Conservation (phyloP, 2,888 invertebrate species). For the Stegophylla sp. region DNA sequence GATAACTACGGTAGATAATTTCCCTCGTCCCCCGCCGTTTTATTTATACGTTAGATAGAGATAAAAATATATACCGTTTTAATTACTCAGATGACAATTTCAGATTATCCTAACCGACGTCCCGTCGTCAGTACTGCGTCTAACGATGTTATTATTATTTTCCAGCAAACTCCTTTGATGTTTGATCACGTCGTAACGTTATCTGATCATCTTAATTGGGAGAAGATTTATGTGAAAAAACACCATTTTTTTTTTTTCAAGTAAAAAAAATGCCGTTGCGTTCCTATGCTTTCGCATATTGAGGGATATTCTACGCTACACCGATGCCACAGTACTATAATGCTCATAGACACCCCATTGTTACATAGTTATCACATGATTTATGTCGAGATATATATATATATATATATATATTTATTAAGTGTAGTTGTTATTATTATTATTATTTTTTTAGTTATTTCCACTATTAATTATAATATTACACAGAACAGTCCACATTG, state of each 20-base stretch:
- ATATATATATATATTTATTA: no score
- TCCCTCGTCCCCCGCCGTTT: no score
- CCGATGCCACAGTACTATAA: background rate
- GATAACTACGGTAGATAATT: no score
- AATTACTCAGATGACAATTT: background rate
- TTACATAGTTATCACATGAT: background rate
- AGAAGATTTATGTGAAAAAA: slow-evolving; percentile 22
- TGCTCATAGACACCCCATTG: background rate
- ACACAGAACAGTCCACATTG: no score
- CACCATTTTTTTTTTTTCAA: no score
- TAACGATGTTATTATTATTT: background rate
- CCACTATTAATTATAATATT: no score
- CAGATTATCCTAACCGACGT: background rate
- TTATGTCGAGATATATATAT: background rate
- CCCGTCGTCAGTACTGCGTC: background rate
- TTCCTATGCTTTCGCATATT: background rate
- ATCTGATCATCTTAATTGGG: slow-evolving; percentile 16
- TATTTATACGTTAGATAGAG: background rate
- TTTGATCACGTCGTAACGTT: slow-evolving; percentile 29
- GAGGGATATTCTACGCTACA: no score
- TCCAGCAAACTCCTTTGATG: slow-evolving; percentile 12
- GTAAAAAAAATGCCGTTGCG: background rate
- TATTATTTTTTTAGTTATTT: background rate
- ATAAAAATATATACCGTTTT: background rate
- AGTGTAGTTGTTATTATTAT: no score